Conservation (phyloP, 2,797 vertebrate species). For the Lates japonicus region DNA sequence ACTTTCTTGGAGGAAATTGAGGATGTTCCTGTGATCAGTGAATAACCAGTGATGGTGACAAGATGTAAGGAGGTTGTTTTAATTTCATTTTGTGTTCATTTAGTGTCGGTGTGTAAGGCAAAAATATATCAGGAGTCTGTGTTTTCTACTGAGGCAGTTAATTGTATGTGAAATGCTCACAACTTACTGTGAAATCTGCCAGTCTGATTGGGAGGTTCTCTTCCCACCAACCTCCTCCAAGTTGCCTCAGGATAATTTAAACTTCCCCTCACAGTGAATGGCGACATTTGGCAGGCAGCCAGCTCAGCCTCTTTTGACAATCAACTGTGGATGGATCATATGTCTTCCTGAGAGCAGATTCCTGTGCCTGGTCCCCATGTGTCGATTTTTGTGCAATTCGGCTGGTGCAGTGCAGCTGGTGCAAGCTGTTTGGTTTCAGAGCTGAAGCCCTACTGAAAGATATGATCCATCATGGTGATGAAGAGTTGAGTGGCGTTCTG, state of each 20-base stretch:
- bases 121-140: neutral
- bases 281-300: neutral
- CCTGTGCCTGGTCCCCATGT: neutral
- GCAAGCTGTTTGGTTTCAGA: too few species aligned
- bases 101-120: neutral
- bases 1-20: neutral
- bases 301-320: conserved; percentile 17
- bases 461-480: too few species aligned
- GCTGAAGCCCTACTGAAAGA: too few species aligned
- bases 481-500: too few species aligned
- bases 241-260: conserved; percentile 17
- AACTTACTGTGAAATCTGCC: neutral
- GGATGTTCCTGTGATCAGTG: neutral
- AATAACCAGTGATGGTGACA: conserved; percentile 2
- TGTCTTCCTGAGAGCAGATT: conserved; percentile 4
- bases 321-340: neutral
- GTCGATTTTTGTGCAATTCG: neutral
- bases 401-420: too few species aligned
- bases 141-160: conserved; percentile 2
- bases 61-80: neutral
- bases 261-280: conserved; percentile 20
- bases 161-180: neutral
- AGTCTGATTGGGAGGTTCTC: conserved; percentile 4
- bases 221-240: conserved; percentile 1
- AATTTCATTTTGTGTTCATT: too few species aligned